A percentile compares a stretch with the other conserved stretches of the same genome.
phyloP scores from a whole-genome alignment of 2,797 vertebrate species.

The Microchirus variegatus region DNA sequence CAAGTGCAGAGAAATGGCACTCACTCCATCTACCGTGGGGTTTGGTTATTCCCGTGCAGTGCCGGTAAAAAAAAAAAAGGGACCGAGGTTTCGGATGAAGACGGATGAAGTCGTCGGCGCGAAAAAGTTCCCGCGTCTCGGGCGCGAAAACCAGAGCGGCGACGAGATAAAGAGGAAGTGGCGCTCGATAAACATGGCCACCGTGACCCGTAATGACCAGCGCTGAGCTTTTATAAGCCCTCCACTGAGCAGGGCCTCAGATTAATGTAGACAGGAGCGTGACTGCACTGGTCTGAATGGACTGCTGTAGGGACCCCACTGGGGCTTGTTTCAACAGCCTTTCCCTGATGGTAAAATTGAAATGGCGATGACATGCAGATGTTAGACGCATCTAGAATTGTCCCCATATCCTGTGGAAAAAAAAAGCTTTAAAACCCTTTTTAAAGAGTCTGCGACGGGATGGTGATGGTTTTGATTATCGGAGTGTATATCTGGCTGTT shows the following conservation, averaged over 20 bases:
- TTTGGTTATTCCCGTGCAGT: conserved; percentile 77
- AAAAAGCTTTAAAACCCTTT: conserved; percentile 67
- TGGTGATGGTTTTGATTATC: conserved; percentile 57
- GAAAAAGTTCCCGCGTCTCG: conserved; percentile 51
- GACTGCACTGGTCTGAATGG: conserved; percentile 70
- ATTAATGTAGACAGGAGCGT: conserved; percentile 64
- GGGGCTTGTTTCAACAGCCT: conserved; percentile 66
- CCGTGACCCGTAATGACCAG: conserved; percentile 55
- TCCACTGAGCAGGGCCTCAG: conserved; percentile 57
- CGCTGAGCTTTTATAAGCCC: conserved; percentile 64
- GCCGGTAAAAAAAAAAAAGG: too few relatives aligned
- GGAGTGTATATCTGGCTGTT: conserved; percentile 60
- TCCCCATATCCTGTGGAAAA: conserved; percentile 49
- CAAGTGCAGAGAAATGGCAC: conserved; percentile 73
- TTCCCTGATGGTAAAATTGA: conserved; percentile 69
- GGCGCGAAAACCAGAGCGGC: conserved; percentile 43
- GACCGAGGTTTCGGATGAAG: conserved; percentile 74
- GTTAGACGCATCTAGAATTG: conserved; percentile 69
- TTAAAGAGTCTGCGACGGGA: conserved; percentile 60
- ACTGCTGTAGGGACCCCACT: conserved; percentile 63
- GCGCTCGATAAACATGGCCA: conserved; percentile 62
- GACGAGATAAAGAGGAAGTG: conserved; percentile 52
- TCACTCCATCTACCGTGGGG: conserved; percentile 62
- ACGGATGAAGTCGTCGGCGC: conserved; percentile 62
- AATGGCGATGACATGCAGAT: conserved; percentile 73